Base-by-base conservation (phyloP, 1,140 invertebrate genomes). In the Meloidogyne exigua region DNA sequence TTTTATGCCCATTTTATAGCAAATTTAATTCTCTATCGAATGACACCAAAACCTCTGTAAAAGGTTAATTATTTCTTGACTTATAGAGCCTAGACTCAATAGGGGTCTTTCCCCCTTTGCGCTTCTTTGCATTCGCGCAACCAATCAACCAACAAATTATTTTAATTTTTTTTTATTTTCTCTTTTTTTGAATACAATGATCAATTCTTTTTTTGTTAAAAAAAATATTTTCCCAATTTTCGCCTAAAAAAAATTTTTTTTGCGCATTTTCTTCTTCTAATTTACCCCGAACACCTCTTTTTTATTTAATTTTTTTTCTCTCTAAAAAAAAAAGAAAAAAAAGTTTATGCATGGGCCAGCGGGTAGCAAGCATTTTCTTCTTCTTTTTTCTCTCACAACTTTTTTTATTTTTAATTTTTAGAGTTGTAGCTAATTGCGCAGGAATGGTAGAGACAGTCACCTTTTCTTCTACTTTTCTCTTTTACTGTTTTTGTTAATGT, bases 351-450 rank as follows among this genome's bases (percentile, higher is more conserved):
- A 57, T 57, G 49, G 49, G 49, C 49, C 49, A 57, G 49, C 49
- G 49, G 49, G 49, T 57, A 57, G 49, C 49, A n/a, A 57, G 49
- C 49, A 57, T 7, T 18, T 15, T 18, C 5, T 4, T 15, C 11
- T 15, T 15, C 44, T 7, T 18, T 15, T 18, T 18, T 4, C 44
- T 12, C 44, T 15, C 44, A 3, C 49, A 57, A 7, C 49, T 57
- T 12, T 21, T n/a, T n/a, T 7, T 18, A 2, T 18, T 49, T 18
- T 15, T n/a, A 57, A 57, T n/a, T 57, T 57, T 57, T 57, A 57
- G n/a, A n/a, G 49, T 57, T n/a, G n/a, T 57, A 57, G 49, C 49
- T 57, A 57, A 57, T 57, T 57, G 49, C 49, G 49, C 49, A 57
- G 49, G 49, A 57, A 57, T 57, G 49, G 49, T n/a, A 57, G 49